Percentiles rank a stretch among this genome's conserved stretches.
phyloP scores from a whole-genome alignment of 2,888 invertebrate species.

The Tinea trinotella region DNA sequence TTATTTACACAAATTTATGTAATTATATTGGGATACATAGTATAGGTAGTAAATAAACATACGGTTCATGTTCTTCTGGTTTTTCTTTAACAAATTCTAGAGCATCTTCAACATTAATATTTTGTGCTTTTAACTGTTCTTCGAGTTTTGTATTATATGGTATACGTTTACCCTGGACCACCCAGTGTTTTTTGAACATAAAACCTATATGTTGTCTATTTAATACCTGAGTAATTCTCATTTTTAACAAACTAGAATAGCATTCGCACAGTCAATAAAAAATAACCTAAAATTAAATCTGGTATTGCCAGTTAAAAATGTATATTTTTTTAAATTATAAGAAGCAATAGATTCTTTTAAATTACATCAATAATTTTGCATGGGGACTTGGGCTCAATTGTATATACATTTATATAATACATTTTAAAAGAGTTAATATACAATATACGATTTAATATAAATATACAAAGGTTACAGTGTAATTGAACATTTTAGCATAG shows the following conservation, averaged over 20 bases:
- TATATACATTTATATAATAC: too few species aligned
- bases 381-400: too few species aligned
- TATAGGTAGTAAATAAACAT: background rate
- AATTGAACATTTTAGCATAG: too few species aligned
- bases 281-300: too few species aligned
- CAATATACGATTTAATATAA: too few species aligned
- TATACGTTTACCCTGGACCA: constrained; percentile 74
- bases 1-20: background rate
- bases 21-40: background rate
- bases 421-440: too few species aligned
- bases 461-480: too few species aligned
- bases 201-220: constrained; percentile 80
- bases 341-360: too few species aligned
- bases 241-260: constrained; percentile 44
- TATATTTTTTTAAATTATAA: too few species aligned
- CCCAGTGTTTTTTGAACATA: constrained; percentile 82
- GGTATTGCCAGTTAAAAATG: too few species aligned
- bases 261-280: too few species aligned
- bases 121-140: constrained; percentile 63
- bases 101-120: constrained; percentile 75
- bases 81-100: constrained; percentile 69
- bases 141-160: constrained; percentile 71
- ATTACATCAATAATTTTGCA: too few species aligned
- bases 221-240: constrained; percentile 77
- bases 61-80: constrained; percentile 27